Evolutionary conservation across 2,113 vertebrate species (phyloP), one percentile per base, ranked within the genome.

Genomic region (Lutjanus erythropterus): DNA sequence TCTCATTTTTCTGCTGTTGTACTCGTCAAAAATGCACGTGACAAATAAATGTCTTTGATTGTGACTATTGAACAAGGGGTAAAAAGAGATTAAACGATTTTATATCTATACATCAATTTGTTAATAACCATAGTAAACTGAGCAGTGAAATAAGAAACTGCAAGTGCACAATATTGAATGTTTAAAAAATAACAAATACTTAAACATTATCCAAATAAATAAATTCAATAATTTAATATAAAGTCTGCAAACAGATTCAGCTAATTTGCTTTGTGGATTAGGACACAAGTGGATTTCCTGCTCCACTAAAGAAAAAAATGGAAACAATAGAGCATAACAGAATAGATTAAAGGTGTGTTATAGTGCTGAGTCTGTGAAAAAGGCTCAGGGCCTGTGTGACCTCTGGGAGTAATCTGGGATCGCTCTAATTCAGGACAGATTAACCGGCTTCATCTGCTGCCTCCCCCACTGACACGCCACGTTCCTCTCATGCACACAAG

Each of bases 331-430:
- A 46, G 37, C 1, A 74, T 11, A 41, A 50, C 59, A 29, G 50
- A 80, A 71, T 23, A 82, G 72, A 85, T 68, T 80, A 71, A 67
- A 80, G 84, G 50, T 80, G 82, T 23, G 55, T 55, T 16, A 19
- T 74, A 75, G 66, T 85, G 92, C 90, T 91, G 92, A 94, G 86
- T 89, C 56, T 60, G 83, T 76, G 21, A 78, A 89, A 88, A 79
- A 25, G 71, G 80, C 84, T 92, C 86, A 71, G 81, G 74, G 88
- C 78, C 59, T 71, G 61, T 62, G 88, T 94, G 94, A 95, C 93
- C 91, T 95, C 93, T 94, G 94, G 25, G 78, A 91, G 85, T 95
- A 96, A 95, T 93, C 94, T 88, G 80, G 88, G 62, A 87, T 90
- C 75, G 75, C 84, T 95, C 90, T 94, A 84, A 94, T 93, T 95